These are phyloP conservation scores for Tillus elongatus DNA, from an alignment of 2,888 invertebrate species.

Conservation along the genomic window DNA sequence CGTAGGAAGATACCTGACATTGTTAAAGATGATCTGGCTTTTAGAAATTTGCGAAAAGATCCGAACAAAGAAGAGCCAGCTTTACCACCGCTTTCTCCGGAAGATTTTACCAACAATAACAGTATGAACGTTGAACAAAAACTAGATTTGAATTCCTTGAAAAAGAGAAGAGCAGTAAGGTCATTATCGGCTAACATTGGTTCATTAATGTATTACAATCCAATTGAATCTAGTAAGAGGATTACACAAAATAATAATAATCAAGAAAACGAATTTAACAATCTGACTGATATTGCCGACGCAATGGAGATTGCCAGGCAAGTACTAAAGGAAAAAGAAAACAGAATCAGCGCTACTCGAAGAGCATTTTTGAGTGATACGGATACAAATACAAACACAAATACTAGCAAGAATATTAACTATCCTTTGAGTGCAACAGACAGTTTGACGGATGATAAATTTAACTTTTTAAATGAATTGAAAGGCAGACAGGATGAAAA, in stretches of 20 bases:
- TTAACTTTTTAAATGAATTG: constrained; percentile 35
- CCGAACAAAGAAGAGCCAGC: constrained; percentile 48
- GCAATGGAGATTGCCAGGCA: constrained; percentile 42
- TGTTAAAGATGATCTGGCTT: constrained; percentile 81
- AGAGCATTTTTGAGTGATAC: constrained; percentile 40
- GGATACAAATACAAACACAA: constrained; percentile 29
- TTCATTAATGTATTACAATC: constrained; percentile 60
- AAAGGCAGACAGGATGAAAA: constrained; percentile 18
- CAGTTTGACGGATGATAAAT: constrained; percentile 35
- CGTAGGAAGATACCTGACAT: constrained; percentile 68
- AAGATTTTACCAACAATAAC: constrained; percentile 44
- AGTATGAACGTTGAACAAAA: constrained; percentile 27
- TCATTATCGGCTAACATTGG: constrained; percentile 80
- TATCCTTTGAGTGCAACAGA: constrained; percentile 30
- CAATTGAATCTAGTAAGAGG: constrained; percentile 32
- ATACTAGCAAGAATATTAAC: constrained; percentile 14
- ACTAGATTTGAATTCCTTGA: constrained; percentile 43
- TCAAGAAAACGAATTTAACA: constrained; percentile 26
- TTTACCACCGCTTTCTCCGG: constrained; percentile 41
- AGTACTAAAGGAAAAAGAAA: constrained; percentile 39
- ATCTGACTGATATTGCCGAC: constrained; percentile 40
- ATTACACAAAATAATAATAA: constrained; percentile 25
- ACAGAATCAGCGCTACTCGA: constrained; percentile 33
- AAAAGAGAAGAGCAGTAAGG: constrained; percentile 71
- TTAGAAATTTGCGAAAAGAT: constrained; percentile 76